Evolutionary conservation across 2,888 invertebrate species (phyloP).

Genomic region (Lithophane leautieri): DNA sequence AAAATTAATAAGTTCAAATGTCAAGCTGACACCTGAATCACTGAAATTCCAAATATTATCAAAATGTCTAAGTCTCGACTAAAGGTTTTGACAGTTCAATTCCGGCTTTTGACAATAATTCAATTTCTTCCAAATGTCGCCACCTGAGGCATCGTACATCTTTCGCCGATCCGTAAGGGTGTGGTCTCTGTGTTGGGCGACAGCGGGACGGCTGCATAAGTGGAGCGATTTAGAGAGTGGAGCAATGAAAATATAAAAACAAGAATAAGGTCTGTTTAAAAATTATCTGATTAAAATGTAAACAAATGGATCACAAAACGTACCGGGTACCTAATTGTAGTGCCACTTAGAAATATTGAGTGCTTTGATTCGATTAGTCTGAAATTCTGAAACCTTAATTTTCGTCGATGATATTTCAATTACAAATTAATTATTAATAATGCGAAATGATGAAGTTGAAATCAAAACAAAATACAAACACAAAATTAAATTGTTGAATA

Average conservation of each 20-base stretch:
- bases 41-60: conserved; percentile 15
- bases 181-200: neutral
- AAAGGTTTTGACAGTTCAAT: conserved; percentile 43
- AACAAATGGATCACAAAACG: neutral
- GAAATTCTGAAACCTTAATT: neutral
- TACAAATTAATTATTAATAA: too few species aligned
- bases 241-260: neutral
- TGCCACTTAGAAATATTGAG: neutral
- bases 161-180: conserved; percentile 23
- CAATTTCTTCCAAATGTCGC: conserved; percentile 43
- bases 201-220: neutral
- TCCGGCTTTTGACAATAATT: conserved; percentile 52
- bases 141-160: conserved; percentile 42
- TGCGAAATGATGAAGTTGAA: too few species aligned
- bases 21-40: conserved; percentile 10
- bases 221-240: neutral
- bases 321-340: neutral
- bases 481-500: too few species aligned
- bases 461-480: too few species aligned
- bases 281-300: neutral
- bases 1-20: conserved; percentile 8
- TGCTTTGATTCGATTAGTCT: too few species aligned
- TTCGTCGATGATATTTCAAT: too few species aligned
- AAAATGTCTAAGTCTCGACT: conserved; percentile 8
- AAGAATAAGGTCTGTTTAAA: neutral